Base-by-base conservation (phyloP, 2,797 vertebrate species). In the Sorex maritimensis region DNA sequence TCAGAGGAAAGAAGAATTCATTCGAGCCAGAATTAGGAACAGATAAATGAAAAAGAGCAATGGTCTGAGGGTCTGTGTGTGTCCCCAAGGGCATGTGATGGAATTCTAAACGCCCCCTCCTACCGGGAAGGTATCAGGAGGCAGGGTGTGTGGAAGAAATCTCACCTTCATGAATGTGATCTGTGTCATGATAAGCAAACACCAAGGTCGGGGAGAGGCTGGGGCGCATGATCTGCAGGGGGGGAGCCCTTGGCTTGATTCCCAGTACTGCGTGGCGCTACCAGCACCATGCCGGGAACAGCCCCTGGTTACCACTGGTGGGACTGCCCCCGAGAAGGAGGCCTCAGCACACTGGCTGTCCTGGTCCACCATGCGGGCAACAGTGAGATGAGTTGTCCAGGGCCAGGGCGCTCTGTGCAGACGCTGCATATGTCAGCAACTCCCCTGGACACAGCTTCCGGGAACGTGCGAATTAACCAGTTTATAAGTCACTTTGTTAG, bases 1-100 rank as follows among this genome's bases (percentile, higher is more conserved):
- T 68, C 71, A 94, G 41, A 92, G 65, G 41, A 68, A 69, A 28
- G n/a, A n/a, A n/a, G 38, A 73, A 84, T 68, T 79, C 73, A 86
- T 92, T 83, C 44, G 17, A 17, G 34, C 23, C 49, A 68, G 44
- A 88, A 63, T 52, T 9, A 72, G 79, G 26, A 90, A 81, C 19
- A 21, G 49, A 68, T 90, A 92, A 61, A 63, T 81, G 23, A 55
- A 61, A 65, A 90, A 17, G 30, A 73, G 68, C 19, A 73, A 30
- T 65, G 58, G 34, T 79, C 23, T 85, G n/a, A 79, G 49, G 46
- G 65, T 71, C 55, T 85, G 67, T 91, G 68, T 19, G 4, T 46
- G 21, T 23, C 58, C 41, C 41, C 41, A 6, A 61, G 21, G 19
- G 15, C 58, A 9, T 4, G 41, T 12, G 23, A 8, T 92, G 71